Evolutionary conservation across 2,797 vertebrate species (phyloP).

Genomic region (Manis crassicaudata): DNA sequence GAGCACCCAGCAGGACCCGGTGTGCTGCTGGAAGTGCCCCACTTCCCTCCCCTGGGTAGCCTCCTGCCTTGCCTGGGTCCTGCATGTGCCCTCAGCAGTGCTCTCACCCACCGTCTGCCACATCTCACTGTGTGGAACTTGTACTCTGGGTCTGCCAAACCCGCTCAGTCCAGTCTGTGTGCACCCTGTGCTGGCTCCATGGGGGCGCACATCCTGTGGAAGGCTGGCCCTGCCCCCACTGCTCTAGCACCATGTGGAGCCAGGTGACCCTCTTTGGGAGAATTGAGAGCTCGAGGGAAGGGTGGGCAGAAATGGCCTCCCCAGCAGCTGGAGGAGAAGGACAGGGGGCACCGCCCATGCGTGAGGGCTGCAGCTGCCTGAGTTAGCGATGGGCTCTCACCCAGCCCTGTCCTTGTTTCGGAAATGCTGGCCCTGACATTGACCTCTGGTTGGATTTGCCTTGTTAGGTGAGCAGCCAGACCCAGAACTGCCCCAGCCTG

Average conservation of each 20-base stretch:
- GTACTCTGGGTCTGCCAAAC: too few species aligned
- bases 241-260: neutral
- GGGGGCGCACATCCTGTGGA: rapidly evolving
- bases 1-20: neutral
- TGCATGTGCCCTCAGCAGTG: too few species aligned
- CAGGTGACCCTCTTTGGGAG: neutral
- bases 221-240: neutral
- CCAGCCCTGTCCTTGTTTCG: rapidly evolving
- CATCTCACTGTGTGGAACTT: too few species aligned
- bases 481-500: neutral
- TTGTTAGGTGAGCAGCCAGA: neutral
- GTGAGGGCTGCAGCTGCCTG: neutral
- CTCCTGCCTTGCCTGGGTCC: too few species aligned
- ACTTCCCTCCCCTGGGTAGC: too few species aligned
- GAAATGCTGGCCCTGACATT: neutral
- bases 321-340: neutral
- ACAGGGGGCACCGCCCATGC: too few species aligned
- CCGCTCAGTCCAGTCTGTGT: neutral
- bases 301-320: neutral
- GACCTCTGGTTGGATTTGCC: neutral
- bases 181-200: neutral
- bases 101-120: too few species aligned
- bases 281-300: neutral
- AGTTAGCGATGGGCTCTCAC: too few species aligned
- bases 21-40: too few species aligned